Evolutionary conservation across 2,888 invertebrate genomes (phyloP).

Genomic region (Drosophila hamatofila): DNA sequence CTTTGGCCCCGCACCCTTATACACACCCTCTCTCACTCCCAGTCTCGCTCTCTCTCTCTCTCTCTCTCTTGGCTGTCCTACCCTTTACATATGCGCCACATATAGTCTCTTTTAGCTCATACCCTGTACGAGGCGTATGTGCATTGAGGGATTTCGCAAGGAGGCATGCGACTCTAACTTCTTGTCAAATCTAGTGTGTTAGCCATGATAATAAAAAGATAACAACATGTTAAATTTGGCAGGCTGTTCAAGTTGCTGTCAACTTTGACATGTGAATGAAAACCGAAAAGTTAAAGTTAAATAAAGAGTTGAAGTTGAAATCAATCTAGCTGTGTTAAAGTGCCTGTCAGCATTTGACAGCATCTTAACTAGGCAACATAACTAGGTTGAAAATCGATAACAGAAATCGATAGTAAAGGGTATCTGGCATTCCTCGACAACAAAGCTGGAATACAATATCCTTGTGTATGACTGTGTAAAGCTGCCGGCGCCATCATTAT

Average conservation of each 20-base stretch:
- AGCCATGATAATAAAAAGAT: neutral
- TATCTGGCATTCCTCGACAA: conserved; percentile 2
- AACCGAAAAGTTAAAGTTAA: no score
- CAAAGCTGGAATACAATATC: conserved; percentile 4
- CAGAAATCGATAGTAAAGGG: conserved; percentile 7
- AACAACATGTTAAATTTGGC: neutral
- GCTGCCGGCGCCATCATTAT: conserved; percentile 76
- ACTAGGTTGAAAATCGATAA: neutral
- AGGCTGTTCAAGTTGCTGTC: neutral
- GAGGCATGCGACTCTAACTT: neutral
- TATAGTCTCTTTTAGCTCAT: neutral
- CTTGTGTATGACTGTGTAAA: conserved; percentile 28
- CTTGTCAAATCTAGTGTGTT: conserved; percentile 1
- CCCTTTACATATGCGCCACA: conserved; percentile 11
- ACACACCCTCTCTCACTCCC: neutral
- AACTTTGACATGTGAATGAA: neutral
- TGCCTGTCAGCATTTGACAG: neutral
- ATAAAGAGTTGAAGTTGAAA: neutral
- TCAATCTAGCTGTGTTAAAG: neutral
- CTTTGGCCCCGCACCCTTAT: conserved; percentile 22
- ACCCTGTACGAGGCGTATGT: neutral
- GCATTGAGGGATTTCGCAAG: neutral
- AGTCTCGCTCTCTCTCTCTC: neutral
- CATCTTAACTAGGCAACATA: no score
- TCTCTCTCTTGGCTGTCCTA: neutral